Percentiles rank a stretch among this genome's conserved stretches.
phyloP scores from a whole-genome alignment of 2,113 vertebrate species.

The Tenrec ecaudatus region DNA sequence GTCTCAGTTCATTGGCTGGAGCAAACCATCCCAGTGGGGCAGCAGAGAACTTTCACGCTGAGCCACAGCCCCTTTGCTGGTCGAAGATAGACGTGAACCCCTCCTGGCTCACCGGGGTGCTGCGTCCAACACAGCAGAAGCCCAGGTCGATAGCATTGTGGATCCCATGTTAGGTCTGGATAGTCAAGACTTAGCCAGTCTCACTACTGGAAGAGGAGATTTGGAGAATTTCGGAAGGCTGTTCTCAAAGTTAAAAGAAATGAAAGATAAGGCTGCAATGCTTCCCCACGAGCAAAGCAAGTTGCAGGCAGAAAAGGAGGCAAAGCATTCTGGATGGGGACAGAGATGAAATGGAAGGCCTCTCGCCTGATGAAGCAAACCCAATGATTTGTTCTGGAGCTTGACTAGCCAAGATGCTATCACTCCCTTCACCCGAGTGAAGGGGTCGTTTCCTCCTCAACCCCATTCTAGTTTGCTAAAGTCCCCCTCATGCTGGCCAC shows the following conservation, averaged over 20 bases:
- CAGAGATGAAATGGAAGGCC: conserved; percentile 96
- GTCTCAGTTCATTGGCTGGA: no score
- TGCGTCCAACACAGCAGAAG: no score
- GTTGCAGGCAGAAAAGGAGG: conserved; percentile 97
- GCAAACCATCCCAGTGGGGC: no score
- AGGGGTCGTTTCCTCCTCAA: not conserved
- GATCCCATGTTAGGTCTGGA: conserved; percentile 94
- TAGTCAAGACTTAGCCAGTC: conserved; percentile 96
- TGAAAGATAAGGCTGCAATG: conserved; percentile 99
- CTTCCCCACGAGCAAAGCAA: conserved; percentile 98
- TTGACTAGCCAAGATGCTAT: not conserved
- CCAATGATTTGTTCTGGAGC: conserved; percentile 72
- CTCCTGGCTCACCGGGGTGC: no score
- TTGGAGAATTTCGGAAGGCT: conserved; percentile 97
- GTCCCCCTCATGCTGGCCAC: not conserved
- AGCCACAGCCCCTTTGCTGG: no score
- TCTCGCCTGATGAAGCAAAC: conserved; percentile 96
- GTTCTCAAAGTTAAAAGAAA: conserved; percentile 97
- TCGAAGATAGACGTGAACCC: no score
- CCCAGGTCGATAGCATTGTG: conserved; percentile 72
- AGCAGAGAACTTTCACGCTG: no score
- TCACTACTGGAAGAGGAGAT: conserved; percentile 94
- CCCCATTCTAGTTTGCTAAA: not conserved
- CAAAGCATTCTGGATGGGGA: conserved; percentile 99
- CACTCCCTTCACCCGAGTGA: not conserved